These are phyloP conservation scores for Cylas formicarius DNA, from an alignment of 1,140 invertebrate genomes.

Conservation along the genomic window DNA sequence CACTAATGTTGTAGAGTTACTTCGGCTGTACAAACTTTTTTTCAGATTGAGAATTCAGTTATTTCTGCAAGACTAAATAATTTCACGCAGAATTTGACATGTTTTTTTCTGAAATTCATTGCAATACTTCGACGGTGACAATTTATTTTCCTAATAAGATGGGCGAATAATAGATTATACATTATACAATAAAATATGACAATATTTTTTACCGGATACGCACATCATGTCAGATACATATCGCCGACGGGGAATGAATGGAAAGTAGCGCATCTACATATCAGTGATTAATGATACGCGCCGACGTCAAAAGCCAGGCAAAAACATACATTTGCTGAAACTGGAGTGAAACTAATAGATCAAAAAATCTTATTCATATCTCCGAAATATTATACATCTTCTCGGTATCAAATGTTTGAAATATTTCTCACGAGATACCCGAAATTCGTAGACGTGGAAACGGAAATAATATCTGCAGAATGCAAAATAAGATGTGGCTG, in stretches of 20 bases:
- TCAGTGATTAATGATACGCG: slow-evolving; percentile 21
- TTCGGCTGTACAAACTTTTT: no score
- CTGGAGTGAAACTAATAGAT: slow-evolving; percentile 20
- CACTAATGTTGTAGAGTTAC: no score
- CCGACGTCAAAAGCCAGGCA: slow-evolving; percentile 12
- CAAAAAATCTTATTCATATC: slow-evolving; percentile 21
- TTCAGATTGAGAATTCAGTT: no score
- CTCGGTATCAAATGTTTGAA: slow-evolving; percentile 4
- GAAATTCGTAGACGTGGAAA: no score
- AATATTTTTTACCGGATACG: slow-evolving; percentile 20
- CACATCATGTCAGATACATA: slow-evolving; percentile 54
- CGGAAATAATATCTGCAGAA: no score
- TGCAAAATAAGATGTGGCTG: no score
- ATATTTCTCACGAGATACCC: no score
- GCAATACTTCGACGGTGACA: background rate
- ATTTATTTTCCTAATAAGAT: background rate
- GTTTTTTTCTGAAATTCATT: slow-evolving; percentile 1
- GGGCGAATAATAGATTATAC: slow-evolving; percentile 16
- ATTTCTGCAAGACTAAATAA: no score
- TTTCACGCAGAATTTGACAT: no score
- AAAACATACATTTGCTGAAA: slow-evolving; percentile 16
- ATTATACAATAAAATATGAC: slow-evolving; percentile 21
- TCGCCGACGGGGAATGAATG: slow-evolving; percentile 48
- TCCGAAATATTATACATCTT: no score
- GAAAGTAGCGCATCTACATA: slow-evolving; percentile 24